Evolutionary conservation across 92 coral and sea anemone species (phyloP).

Genomic region (Ricordea florida): DNA sequence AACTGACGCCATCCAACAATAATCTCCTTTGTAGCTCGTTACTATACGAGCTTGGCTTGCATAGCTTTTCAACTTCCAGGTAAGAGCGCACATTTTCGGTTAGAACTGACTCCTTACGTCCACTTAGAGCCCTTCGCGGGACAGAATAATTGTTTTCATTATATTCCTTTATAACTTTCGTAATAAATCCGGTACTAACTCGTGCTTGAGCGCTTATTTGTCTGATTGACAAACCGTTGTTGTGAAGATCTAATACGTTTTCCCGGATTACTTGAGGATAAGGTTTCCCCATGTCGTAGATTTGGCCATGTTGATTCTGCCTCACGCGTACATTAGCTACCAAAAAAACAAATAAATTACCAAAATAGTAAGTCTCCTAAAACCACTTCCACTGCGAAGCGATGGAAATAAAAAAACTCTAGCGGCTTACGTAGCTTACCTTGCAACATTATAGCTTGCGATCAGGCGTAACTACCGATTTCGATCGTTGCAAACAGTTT

Average conservation of each 20-base stretch:
- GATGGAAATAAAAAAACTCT: background rate
- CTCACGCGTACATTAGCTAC: slow-evolving; percentile 26
- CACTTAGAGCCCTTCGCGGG: slow-evolving; percentile 21
- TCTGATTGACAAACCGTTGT: slow-evolving; percentile 22
- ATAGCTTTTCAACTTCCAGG: slow-evolving; percentile 41
- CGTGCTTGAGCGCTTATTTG: slow-evolving; percentile 28
- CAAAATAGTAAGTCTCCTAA: background rate
- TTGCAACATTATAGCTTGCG: background rate
- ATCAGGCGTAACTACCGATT: no score
- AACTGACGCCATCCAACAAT: slow-evolving; percentile 34
- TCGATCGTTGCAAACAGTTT: no score
- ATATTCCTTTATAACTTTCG: slow-evolving; percentile 23
- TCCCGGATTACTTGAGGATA: slow-evolving; percentile 26
- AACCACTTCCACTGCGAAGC: background rate
- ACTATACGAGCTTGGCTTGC: slow-evolving; percentile 19
- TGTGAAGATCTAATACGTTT: slow-evolving; percentile 19
- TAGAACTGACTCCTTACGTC: slow-evolving; percentile 10
- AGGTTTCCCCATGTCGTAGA: slow-evolving; percentile 29
- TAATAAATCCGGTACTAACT: slow-evolving; percentile 24
- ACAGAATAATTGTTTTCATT: slow-evolving; percentile 28
- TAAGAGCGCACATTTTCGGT: slow-evolving; percentile 7
- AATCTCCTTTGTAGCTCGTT: slow-evolving; percentile 19
- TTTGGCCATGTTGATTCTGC: slow-evolving; percentile 29
- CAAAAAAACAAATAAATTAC: background rate
- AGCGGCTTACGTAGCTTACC: background rate